Evolutionary conservation across 1,140 invertebrate genomes (phyloP), one percentile per base, ranked within the genome.

Genomic region (Hestina assimilis): DNA sequence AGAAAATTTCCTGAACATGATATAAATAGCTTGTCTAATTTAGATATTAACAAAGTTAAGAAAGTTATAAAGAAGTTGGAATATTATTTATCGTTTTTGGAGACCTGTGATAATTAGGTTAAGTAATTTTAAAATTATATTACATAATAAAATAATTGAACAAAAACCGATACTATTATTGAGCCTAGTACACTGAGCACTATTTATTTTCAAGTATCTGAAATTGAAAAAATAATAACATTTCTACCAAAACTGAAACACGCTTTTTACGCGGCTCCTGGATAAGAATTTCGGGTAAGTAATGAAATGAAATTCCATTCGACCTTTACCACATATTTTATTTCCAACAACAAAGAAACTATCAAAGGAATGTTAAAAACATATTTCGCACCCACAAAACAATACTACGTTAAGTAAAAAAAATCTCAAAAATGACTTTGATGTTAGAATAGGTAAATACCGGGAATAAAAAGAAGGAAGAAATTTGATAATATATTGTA

Each of bases 1-100:
- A 89, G 86, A 70, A 89, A 89, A 75, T 91, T 93, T 90, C 75
- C 89, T 31, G 75, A 91, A 69, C 51, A 89, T 82, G 24, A 79
- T 67, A 59, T 81, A 3, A 68, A 80, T 29, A 72, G 89, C 56
- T 79, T 89, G 4, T 85, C 86, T 35, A 66, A 84, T 29, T 69
- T 93, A 59, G 79, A 91, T 19, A 86, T 89, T 64, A 90, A 90
- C 41, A 91, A 90, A 78, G 57, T 93, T 2, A 88, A 90, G 60
- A 87, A 90, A 33, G 82, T 88, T 61, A 71, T 90, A 1, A 94
- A 93, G 66, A 94, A 94, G 85, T 72, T 94, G 6, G 92, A 94
- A 71, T 95, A 92, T 83, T 92, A 93, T 77, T 82, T 94, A 53
- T 92, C 92, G 0, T 94, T 91, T 89, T 75, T 91, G 38, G 90